Evolutionary conservation across 2,888 invertebrate species (phyloP).

Genomic region (Oxycera nigricornis): DNA sequence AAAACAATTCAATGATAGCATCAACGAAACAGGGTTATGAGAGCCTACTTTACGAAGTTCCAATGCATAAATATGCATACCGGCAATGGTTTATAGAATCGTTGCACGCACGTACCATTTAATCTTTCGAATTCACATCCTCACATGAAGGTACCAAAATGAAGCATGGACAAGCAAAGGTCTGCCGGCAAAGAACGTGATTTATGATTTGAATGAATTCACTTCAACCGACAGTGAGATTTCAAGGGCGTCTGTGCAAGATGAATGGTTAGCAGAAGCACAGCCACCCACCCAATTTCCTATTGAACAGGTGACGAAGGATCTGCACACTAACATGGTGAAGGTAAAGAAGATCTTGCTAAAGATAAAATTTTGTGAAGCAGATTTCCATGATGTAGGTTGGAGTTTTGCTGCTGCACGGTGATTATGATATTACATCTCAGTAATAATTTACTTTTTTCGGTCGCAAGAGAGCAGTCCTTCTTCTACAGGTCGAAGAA

Average conservation of each 20-base stretch:
- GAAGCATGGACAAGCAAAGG: neutral
- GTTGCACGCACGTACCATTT: too few relatives aligned
- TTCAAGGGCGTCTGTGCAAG: neutral
- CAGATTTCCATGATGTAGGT: too few relatives aligned
- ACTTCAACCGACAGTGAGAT: neutral
- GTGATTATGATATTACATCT: too few relatives aligned
- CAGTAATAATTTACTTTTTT: too few relatives aligned
- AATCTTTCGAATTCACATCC: neutral
- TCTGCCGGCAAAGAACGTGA: neutral
- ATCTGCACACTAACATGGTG: neutral
- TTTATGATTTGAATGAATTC: slow-evolving; percentile 3
- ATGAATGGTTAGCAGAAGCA: neutral
- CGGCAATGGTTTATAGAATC: too few relatives aligned
- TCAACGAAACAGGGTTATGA: too few relatives aligned
- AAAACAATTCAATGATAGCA: too few relatives aligned
- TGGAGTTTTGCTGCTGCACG: too few relatives aligned
- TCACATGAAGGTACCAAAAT: neutral
- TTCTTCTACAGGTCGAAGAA: too few relatives aligned
- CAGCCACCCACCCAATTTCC: neutral
- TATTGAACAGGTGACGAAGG: neutral
- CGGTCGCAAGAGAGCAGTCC: too few relatives aligned
- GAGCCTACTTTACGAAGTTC: too few relatives aligned
- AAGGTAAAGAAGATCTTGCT: neutral
- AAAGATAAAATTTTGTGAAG: neutral
- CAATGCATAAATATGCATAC: too few relatives aligned